phyloP scores from a whole-genome alignment of 2,113 vertebrate species.

The Brachypteracias leptosomus region DNA sequence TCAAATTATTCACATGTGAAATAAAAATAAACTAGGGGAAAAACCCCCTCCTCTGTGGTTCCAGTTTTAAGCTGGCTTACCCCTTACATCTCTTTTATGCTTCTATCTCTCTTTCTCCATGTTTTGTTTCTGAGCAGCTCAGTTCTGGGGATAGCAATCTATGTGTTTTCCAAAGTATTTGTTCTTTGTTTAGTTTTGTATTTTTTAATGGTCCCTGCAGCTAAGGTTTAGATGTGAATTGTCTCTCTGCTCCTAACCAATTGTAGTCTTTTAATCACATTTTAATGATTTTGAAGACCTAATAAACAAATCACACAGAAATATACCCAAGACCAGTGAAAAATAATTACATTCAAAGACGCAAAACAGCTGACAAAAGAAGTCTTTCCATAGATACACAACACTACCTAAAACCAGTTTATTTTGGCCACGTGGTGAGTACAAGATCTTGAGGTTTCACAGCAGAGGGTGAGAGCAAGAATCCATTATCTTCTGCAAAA shows the following conservation, averaged over 20 bases:
- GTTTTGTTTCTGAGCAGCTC: neutral
- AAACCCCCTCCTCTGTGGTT: fast-evolving
- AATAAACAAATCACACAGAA: neutral
- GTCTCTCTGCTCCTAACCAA: neutral
- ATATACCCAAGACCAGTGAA: neutral
- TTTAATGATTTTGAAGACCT: neutral
- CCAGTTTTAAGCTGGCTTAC: neutral
- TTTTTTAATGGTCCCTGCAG: neutral
- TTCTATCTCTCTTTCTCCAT: neutral
- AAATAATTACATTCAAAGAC: neutral
- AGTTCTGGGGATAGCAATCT: neutral
- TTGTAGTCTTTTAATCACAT: neutral
- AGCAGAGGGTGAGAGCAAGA: neutral
- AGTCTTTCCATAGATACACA: neutral
- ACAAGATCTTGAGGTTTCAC: neutral
- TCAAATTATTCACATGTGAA: neutral
- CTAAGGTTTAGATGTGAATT: neutral
- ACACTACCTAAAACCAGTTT: neutral
- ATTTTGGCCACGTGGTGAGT: neutral
- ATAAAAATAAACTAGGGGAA: neutral
- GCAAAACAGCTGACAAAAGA: neutral
- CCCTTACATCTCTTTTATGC: neutral
- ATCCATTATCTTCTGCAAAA: neutral
- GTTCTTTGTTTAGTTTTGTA: neutral
- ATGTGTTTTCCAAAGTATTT: neutral